These are phyloP conservation scores for Neotoma lepida DNA, from an alignment of 2,113 vertebrate species.

Conservation along the genomic window DNA sequence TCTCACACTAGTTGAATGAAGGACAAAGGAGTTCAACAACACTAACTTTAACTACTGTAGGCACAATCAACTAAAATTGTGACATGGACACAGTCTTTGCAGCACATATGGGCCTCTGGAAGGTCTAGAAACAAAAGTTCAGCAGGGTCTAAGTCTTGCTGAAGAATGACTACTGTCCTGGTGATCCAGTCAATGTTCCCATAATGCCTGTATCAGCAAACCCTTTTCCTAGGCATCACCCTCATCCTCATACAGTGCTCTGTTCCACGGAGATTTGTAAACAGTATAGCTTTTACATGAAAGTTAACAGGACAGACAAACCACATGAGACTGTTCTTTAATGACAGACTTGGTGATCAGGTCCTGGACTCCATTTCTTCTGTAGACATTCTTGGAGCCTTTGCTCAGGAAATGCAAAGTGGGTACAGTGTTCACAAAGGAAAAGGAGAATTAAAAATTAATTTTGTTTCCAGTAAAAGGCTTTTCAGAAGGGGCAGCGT, in stretches of 20 bases:
- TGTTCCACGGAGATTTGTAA: not conserved
- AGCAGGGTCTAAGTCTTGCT: not conserved
- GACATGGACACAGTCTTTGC: not conserved
- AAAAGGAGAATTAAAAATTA: conserved; percentile 43
- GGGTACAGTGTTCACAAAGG: conserved; percentile 14
- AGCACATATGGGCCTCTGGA: not conserved
- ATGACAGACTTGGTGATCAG: not conserved
- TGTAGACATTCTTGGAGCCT: not conserved
- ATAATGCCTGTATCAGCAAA: not conserved
- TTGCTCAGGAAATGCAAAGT: conserved; percentile 37
- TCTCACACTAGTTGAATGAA: not conserved
- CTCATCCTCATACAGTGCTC: not conserved
- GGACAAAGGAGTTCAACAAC: not conserved
- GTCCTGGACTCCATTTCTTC: not conserved
- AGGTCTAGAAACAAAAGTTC: not conserved
- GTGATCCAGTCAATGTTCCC: not conserved
- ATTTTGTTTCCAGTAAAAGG: conserved; percentile 5
- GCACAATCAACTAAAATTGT: not conserved
- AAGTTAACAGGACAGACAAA: not conserved
- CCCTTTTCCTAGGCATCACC: not conserved
- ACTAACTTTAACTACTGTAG: not conserved
- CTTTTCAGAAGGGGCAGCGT: not conserved
- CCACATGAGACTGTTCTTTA: not conserved
- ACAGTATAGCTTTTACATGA: not conserved
- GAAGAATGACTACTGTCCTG: not conserved